phyloP scores from a whole-genome alignment of 2,113 vertebrate genomes.

The Pardalotus punctatus region DNA sequence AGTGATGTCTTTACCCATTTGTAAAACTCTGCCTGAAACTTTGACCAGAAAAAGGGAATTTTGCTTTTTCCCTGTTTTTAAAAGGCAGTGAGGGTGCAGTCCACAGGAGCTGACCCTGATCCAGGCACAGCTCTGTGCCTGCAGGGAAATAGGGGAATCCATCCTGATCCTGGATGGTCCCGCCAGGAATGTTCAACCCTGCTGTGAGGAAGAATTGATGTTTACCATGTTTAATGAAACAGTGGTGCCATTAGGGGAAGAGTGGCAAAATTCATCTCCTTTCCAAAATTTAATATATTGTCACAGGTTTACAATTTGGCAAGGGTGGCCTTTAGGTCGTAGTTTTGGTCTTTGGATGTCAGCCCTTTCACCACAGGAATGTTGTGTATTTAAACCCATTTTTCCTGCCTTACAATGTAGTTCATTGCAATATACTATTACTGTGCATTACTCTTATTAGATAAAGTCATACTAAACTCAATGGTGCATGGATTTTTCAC shows the following conservation, averaged over 20 bases:
- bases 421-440: slow-evolving; percentile 6
- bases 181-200: background rate
- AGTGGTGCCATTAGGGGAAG: background rate
- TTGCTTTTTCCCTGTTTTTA: background rate
- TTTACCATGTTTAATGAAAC: background rate
- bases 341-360: background rate
- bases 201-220: background rate
- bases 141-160: too few relatives aligned
- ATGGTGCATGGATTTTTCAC: slow-evolving; percentile 61
- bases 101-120: background rate
- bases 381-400: background rate
- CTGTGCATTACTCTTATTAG: slow-evolving; percentile 56
- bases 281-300: background rate
- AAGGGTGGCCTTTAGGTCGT: background rate
- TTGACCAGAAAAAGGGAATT: background rate
- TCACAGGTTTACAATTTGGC: background rate
- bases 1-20: background rate
- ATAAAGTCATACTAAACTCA: slow-evolving; percentile 63
- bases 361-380: background rate
- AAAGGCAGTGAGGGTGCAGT: background rate
- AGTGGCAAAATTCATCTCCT: background rate
- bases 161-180: background rate
- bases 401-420: background rate
- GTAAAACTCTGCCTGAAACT: background rate
- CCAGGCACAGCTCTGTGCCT: background rate